These are phyloP conservation scores for Nanorana parkeri DNA, from an alignment of 2,113 vertebrate genomes.

Conservation along the genomic window DNA sequence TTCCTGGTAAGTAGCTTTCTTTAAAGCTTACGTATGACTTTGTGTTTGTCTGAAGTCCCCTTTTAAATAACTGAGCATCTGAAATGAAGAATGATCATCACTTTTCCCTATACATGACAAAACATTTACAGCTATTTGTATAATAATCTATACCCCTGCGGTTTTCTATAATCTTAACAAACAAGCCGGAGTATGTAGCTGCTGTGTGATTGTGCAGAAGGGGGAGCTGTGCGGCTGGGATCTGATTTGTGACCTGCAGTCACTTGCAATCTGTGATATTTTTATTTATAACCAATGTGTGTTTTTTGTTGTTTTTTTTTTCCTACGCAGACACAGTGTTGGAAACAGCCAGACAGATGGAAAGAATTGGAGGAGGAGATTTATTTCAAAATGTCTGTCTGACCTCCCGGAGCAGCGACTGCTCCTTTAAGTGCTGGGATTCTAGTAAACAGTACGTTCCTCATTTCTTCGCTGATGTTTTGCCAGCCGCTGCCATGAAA, in stretches of 20 bases:
- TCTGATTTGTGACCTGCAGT: conserved; percentile 19
- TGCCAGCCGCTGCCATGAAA: conserved; percentile 43
- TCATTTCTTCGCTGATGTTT: conserved; percentile 36
- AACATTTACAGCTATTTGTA: conserved; percentile 18
- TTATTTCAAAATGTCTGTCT: conserved; percentile 32
- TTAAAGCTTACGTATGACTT: too few species aligned
- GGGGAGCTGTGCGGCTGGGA: background rate
- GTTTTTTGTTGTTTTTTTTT: conserved; percentile 17
- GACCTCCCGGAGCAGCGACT: conserved; percentile 33
- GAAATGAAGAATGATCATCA: conserved; percentile 25
- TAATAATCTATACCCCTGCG: background rate
- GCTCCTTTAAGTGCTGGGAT: conserved; percentile 48
- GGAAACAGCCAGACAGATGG: conserved; percentile 46
- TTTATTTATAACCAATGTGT: conserved; percentile 39
- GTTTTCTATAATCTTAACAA: background rate
- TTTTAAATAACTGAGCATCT: conserved; percentile 14
- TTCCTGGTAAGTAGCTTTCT: too few species aligned
- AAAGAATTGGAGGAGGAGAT: conserved; percentile 22
- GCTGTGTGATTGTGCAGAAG: conserved; percentile 19
- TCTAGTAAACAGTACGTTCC: conserved; percentile 26
- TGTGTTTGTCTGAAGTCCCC: too few species aligned
- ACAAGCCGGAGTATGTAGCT: background rate
- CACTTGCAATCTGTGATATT: conserved; percentile 42
- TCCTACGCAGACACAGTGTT: conserved; percentile 12
- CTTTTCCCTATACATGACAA: conserved; percentile 9